These are phyloP conservation scores for Heterotis niloticus DNA, from an alignment of 2,113 vertebrate genomes.

Conservation along the genomic window DNA sequence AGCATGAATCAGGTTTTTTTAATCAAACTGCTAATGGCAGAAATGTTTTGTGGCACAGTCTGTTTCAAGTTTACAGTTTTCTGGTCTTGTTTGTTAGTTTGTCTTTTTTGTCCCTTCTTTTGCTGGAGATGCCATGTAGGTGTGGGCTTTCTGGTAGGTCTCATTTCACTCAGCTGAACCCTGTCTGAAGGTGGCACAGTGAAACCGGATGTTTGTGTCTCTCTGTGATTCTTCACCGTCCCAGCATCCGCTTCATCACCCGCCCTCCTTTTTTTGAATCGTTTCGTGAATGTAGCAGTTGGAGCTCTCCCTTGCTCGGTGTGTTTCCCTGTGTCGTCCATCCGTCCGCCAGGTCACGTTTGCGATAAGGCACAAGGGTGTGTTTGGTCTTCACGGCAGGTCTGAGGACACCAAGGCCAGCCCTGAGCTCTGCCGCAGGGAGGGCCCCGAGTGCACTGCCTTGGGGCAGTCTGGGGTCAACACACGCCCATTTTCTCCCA, in stretches of 20 bases:
- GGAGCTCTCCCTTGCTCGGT: constrained; percentile 32
- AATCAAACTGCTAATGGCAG: constrained; percentile 61
- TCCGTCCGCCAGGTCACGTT: constrained; percentile 43
- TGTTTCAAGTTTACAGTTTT: constrained; percentile 63
- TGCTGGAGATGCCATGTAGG: constrained; percentile 73
- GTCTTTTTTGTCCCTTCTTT: constrained; percentile 40
- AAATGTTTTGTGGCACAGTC: constrained; percentile 41
- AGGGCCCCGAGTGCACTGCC: constrained; percentile 85
- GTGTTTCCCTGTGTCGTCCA: constrained; percentile 34
- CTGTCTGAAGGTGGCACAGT: constrained; percentile 56
- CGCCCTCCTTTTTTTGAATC: background rate
- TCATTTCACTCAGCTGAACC: constrained; percentile 43
- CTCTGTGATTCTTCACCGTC: constrained; percentile 67
- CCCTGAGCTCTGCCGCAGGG: constrained; percentile 93
- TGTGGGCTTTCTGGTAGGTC: constrained; percentile 76
- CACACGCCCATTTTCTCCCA: constrained; percentile 94
- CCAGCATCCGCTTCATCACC: background rate
- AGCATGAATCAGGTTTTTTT: constrained; percentile 58
- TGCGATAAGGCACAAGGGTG: constrained; percentile 94
- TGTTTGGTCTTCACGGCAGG: constrained; percentile 98
- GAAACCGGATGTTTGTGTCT: constrained; percentile 50
- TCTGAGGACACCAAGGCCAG: constrained; percentile 96
- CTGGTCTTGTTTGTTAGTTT: constrained; percentile 53
- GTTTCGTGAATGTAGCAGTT: background rate
- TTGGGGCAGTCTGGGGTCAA: constrained; percentile 97